Evolutionary conservation across 2,797 vertebrate genomes (phyloP).

Genomic region (Capromys pilorides): DNA sequence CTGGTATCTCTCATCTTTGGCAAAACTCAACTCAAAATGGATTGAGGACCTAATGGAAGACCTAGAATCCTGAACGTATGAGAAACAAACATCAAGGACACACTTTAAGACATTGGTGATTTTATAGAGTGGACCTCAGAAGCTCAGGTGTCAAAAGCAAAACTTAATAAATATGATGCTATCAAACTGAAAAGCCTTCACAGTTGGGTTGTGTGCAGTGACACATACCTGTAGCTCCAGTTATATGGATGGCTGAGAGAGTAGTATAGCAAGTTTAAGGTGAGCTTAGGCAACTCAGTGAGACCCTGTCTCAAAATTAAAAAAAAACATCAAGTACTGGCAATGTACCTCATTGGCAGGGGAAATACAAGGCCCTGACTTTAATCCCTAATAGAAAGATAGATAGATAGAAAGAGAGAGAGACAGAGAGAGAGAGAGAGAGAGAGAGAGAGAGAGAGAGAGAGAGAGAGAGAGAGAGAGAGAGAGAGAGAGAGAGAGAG

Average conservation of each 20-base stretch:
- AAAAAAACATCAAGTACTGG: no score
- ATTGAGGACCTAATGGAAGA: neutral
- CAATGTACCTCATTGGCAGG: neutral
- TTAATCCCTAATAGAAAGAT: neutral
- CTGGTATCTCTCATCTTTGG: neutral
- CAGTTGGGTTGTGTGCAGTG: neutral
- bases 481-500: no score
- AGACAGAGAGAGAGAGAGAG: no score
- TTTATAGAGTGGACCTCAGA: neutral
- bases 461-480: no score
- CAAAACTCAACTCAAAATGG: neutral
- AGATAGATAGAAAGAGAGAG: no score
- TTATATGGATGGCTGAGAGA: neutral
- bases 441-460: no score
- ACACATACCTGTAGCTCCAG: neutral
- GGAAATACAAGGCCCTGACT: neutral
- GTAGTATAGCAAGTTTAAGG: no score
- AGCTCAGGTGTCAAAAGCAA: neutral
- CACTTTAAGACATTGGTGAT: neutral
- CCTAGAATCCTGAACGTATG: neutral
- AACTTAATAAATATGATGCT: neutral
- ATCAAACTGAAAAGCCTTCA: neutral
- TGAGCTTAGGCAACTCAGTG: no score
- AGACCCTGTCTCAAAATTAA: no score
- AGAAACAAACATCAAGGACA: neutral